phyloP scores from a whole-genome alignment of 1,140 invertebrate species.

The Charaxes varanes region DNA sequence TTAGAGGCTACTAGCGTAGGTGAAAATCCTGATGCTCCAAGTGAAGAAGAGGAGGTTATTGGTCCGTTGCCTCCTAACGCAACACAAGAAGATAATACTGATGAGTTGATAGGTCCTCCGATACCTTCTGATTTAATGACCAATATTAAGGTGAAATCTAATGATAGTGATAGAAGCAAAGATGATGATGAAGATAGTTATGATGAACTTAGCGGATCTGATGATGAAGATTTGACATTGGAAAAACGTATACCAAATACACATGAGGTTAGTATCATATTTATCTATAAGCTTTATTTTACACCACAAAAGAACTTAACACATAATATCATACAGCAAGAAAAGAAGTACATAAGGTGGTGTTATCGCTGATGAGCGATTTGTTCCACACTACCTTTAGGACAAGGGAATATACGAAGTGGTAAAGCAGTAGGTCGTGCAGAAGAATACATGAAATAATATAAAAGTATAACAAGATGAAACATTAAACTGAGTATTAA shows the following conservation, averaged over 20 bases:
- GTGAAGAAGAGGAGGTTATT: constrained; percentile 18
- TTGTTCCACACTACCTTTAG: too few relatives aligned
- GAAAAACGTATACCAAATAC: constrained; percentile 84
- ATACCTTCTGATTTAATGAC: constrained; percentile 24
- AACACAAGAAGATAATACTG: constrained; percentile 1
- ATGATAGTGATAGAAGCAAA: constrained; percentile 19
- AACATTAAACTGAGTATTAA: too few relatives aligned
- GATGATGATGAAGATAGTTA: constrained; percentile 63
- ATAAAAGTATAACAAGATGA: too few relatives aligned
- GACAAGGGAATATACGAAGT: too few relatives aligned
- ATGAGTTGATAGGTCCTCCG: constrained; percentile 40
- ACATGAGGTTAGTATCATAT: constrained; percentile 77
- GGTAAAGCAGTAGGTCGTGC: too few relatives aligned
- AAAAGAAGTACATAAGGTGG: too few relatives aligned
- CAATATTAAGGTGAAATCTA: constrained; percentile 14
- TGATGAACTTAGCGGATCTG: constrained; percentile 73
- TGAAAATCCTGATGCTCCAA: constrained; percentile 10
- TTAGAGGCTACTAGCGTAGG: constrained; percentile 28
- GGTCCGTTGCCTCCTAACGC: background rate
- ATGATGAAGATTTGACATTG: constrained; percentile 72
- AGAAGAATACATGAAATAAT: too few relatives aligned
- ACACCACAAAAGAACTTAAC: too few relatives aligned
- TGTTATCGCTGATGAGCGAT: too few relatives aligned
- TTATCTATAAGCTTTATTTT: too few relatives aligned
- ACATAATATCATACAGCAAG: too few relatives aligned